phyloP scores from a whole-genome alignment of 2,113 vertebrate genomes.

The Cyrtonyx montezumae region DNA sequence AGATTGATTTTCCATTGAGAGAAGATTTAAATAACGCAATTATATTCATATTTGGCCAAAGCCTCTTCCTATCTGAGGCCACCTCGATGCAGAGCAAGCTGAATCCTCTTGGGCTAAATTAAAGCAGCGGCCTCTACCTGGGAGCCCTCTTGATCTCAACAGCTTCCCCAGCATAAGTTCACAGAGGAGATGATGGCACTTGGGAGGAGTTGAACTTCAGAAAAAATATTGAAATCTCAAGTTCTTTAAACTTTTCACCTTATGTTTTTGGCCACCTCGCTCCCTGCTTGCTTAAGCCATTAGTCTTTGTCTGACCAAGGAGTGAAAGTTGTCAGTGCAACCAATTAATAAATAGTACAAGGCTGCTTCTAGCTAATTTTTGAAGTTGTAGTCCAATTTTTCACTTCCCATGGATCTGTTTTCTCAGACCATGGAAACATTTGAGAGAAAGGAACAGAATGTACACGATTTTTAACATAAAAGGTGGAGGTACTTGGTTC shows the following conservation, averaged over 20 bases:
- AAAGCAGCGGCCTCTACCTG: not conserved
- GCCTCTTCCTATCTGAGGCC: not conserved
- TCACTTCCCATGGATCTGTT: not conserved
- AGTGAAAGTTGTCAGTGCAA: not conserved
- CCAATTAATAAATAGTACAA: not conserved
- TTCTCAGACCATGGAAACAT: not conserved
- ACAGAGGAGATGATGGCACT: not conserved
- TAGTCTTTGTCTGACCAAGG: not conserved
- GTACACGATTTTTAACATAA: not conserved
- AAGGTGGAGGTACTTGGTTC: not conserved
- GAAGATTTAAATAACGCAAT: not conserved
- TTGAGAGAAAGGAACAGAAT: not conserved
- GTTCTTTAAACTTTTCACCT: not conserved
- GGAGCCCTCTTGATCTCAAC: not conserved
- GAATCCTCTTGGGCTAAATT: not conserved
- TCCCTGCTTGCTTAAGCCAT: not conserved
- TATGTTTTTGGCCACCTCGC: not conserved
- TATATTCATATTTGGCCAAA: not conserved
- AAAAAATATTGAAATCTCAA: not conserved
- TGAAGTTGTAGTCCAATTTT: not conserved
- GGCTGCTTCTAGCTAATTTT: not conserved
- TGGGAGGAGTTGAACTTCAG: not conserved
- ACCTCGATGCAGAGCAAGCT: not conserved
- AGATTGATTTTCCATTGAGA: constrained; percentile 18
- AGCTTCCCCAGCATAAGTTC: not conserved